Conservation (phyloP, 1,140 invertebrate species). For the Paramacrobiotus metropolitanus region DNA sequence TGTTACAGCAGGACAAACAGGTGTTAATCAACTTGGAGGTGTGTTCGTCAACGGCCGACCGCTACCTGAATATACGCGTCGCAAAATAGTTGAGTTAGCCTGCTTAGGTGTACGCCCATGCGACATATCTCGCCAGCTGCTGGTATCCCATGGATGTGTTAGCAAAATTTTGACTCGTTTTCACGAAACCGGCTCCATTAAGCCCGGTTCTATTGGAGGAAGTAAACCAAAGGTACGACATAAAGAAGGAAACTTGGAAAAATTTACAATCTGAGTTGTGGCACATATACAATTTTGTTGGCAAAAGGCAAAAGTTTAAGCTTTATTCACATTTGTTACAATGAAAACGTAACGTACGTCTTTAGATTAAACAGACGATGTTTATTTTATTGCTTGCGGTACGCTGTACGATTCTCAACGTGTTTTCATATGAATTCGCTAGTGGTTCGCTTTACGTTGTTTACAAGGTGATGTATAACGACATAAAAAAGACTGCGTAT, state of each 20-base stretch:
- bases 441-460: no score
- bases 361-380: not conserved
- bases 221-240: slow-evolving; percentile 59
- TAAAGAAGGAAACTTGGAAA: not conserved
- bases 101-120: slow-evolving; percentile 66
- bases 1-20: slow-evolving; percentile 47
- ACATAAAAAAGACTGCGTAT: no score
- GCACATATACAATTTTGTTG: not conserved
- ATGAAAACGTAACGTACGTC: not conserved
- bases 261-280: not conserved
- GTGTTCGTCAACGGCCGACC: slow-evolving; percentile 88
- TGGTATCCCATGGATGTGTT: slow-evolving; percentile 87
- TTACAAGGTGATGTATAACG: no score
- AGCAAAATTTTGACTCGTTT: slow-evolving; percentile 90
- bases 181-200: slow-evolving; percentile 70
- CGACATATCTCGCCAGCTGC: slow-evolving; percentile 74
- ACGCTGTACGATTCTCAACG: no score
- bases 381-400: no score
- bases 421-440: no score
- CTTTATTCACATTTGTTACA: not conserved
- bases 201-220: slow-evolving; percentile 66
- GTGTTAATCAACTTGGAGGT: slow-evolving; percentile 81
- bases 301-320: not conserved
- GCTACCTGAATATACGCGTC: slow-evolving; percentile 70
- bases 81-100: slow-evolving; percentile 74